Conservation (phyloP, 2,113 vertebrate species). For the Alethe diademata region DNA sequence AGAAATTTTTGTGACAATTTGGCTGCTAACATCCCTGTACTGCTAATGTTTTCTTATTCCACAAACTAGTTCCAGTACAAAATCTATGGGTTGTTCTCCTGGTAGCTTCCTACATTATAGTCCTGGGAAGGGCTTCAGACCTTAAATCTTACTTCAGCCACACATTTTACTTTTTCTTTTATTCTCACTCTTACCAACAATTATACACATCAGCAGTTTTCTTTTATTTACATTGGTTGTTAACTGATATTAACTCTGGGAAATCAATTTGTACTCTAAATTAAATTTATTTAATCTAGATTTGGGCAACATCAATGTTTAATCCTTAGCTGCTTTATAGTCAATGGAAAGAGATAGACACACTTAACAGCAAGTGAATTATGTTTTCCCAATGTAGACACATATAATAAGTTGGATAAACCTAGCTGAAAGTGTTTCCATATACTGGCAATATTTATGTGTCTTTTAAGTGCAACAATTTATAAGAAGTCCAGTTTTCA, state of each 20-base stretch:
- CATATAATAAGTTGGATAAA: not conserved
- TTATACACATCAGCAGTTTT: not conserved
- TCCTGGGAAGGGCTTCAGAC: accelerated
- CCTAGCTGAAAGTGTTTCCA: not conserved
- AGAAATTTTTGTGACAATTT: not conserved
- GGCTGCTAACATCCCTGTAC: not conserved
- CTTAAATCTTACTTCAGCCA: not conserved
- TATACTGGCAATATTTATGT: not conserved
- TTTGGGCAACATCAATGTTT: not conserved
- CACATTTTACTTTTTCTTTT: not conserved
- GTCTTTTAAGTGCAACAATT: not conserved
- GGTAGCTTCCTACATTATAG: not conserved
- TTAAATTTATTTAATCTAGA: not conserved
- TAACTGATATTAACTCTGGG: not conserved
- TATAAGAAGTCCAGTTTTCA: not conserved
- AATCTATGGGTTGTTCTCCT: not conserved
- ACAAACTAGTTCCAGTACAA: not conserved
- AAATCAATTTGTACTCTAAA: not conserved
- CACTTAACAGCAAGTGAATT: not conserved
- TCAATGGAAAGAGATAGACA: not conserved
- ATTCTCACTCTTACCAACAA: not conserved
- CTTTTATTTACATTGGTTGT: not conserved
- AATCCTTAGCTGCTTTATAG: not conserved
- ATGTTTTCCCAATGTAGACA: not conserved
- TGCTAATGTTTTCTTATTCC: not conserved